These are phyloP conservation scores for Centropus bengalensis DNA, from an alignment of 2,113 vertebrate species.

Conservation along the genomic window DNA sequence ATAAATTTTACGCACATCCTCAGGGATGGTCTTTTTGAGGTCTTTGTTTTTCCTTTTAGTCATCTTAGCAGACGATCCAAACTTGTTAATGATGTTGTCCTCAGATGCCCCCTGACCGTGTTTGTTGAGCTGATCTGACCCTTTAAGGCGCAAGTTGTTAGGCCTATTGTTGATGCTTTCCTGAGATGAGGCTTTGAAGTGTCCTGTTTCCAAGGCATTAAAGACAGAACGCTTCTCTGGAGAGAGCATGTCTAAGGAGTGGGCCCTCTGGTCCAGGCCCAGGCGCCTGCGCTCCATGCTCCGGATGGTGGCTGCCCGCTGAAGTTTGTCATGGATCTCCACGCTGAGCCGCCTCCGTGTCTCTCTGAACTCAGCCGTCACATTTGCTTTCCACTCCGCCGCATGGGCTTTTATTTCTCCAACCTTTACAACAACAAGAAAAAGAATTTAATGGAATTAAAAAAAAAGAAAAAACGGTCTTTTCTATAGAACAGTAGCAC, in stretches of 20 bases:
- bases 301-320: constrained; percentile 94
- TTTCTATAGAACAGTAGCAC: neutral
- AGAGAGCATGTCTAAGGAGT: constrained; percentile 96
- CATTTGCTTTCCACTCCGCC: constrained; percentile 96
- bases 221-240: constrained; percentile 94
- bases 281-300: constrained; percentile 96
- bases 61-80: constrained; percentile 87
- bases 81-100: constrained; percentile 95
- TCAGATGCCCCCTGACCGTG: constrained; percentile 87
- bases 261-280: constrained; percentile 93
- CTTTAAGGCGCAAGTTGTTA: constrained; percentile 91
- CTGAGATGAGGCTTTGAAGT: constrained; percentile 94
- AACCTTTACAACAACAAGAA: constrained; percentile 76
- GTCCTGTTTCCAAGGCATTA: constrained; percentile 87
- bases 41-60: constrained; percentile 92
- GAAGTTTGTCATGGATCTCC: constrained; percentile 96
- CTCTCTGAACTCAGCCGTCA: constrained; percentile 94
- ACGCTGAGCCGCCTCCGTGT: constrained; percentile 92
- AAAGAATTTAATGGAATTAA: neutral
- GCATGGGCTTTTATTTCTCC: constrained; percentile 96
- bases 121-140: constrained; percentile 82
- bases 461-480: neutral
- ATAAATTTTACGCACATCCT: constrained; percentile 86
- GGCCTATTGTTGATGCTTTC: constrained; percentile 96
- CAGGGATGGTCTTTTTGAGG: constrained; percentile 85